phyloP scores from a whole-genome alignment of 2,888 invertebrate species.

The Diabrotica balteata region DNA sequence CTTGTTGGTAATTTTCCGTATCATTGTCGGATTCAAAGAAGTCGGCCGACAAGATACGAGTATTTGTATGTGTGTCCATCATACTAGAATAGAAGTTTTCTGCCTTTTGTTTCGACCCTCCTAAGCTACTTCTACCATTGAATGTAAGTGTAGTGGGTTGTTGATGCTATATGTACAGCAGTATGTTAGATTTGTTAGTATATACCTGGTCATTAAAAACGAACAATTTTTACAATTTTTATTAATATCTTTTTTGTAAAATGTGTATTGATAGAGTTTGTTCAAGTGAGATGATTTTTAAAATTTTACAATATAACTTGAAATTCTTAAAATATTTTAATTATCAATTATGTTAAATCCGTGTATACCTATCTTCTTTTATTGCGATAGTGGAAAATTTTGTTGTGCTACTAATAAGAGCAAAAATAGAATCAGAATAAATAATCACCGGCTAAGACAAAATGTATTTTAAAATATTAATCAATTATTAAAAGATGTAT shows the following conservation, averaged over 20 bases:
- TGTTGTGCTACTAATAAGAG: too few species aligned
- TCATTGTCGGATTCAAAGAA: constrained; percentile 54
- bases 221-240: constrained; percentile 10
- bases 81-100: constrained; percentile 54
- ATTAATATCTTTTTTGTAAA: background rate
- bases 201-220: constrained; percentile 37
- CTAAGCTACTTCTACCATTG: constrained; percentile 60
- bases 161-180: constrained; percentile 57
- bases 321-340: too few species aligned
- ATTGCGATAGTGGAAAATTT: too few species aligned
- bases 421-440: too few species aligned
- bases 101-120: constrained; percentile 52
- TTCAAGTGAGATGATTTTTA: too few species aligned
- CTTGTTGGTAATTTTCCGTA: constrained; percentile 46
- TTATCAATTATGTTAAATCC: too few species aligned
- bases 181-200: constrained; percentile 59
- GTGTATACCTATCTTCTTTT: too few species aligned
- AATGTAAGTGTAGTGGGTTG: constrained; percentile 58
- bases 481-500: too few species aligned
- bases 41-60: constrained; percentile 49
- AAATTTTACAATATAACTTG: too few species aligned
- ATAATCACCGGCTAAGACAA: too few species aligned
- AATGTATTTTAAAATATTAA: too few species aligned
- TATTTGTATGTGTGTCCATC: constrained; percentile 43
- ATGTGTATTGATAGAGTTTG: too few species aligned